Conservation (phyloP, 2,797 vertebrate genomes). For the Pseudochaenichthys georgianus region DNA sequence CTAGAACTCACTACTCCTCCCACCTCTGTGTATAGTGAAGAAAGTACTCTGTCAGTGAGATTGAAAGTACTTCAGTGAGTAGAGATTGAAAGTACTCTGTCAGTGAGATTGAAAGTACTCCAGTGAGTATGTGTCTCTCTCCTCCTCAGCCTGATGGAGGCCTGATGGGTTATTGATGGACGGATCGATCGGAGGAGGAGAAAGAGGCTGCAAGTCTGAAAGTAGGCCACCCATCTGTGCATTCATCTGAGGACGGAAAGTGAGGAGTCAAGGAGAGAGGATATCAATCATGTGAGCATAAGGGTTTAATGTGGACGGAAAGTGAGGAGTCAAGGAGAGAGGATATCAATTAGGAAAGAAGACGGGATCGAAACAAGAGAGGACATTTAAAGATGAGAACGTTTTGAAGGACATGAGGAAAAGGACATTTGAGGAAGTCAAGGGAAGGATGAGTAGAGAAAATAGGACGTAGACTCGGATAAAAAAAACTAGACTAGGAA, state of each 20-base stretch:
- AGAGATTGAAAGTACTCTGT: too few species aligned
- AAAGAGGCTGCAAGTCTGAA: constrained; percentile 27
- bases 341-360: neutral
- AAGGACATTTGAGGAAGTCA: neutral
- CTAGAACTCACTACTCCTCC: too few species aligned
- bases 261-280: neutral
- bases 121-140: neutral
- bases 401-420: neutral
- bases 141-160: constrained; percentile 40
- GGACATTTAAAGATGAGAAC: neutral
- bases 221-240: constrained; percentile 69
- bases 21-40: too few species aligned
- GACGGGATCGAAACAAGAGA: neutral
- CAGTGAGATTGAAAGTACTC: neutral
- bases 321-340: neutral
- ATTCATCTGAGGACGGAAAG: constrained; percentile 41
- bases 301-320: constrained; percentile 31
- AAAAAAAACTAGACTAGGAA: neutral
- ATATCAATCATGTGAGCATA: constrained; percentile 25
- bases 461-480: neutral
- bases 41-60: too few species aligned
- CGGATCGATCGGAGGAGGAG: constrained; percentile 65
- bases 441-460: neutral
- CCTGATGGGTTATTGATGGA: constrained; percentile 62
- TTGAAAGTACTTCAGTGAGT: too few species aligned